Evolutionary conservation across 2,113 vertebrate species (phyloP).

Genomic region (Rostratula benghalensis): DNA sequence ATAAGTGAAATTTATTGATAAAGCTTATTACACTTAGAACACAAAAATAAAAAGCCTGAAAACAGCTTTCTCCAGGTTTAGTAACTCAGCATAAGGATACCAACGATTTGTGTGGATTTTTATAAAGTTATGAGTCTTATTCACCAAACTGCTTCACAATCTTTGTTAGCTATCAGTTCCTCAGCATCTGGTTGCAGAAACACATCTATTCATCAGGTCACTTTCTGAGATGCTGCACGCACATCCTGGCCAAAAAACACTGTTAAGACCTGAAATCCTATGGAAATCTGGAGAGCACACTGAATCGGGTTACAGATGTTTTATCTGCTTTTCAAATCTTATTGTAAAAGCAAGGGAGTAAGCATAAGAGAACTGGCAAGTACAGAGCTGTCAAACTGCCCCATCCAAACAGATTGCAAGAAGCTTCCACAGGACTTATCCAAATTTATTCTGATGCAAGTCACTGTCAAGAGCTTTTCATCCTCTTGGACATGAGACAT

Average conservation of each 20-base stretch:
- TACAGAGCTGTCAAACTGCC: not conserved
- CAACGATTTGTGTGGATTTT: not conserved
- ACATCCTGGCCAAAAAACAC: not conserved
- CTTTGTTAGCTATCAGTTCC: not conserved
- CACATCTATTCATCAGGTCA: not conserved
- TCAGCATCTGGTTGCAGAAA: not conserved
- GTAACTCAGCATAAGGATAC: not conserved
- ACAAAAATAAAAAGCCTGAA: not conserved
- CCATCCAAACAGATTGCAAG: not conserved
- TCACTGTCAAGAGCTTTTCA: not conserved
- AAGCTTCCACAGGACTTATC: not conserved
- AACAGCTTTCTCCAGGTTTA: not conserved
- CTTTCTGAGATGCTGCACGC: not conserved
- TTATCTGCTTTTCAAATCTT: not conserved
- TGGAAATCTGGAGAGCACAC: not conserved
- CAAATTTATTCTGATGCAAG: not conserved
- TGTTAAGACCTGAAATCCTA: not conserved
- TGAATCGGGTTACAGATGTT: not conserved
- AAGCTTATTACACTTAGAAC: not conserved
- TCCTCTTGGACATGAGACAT: not conserved
- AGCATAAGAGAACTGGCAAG: not conserved
- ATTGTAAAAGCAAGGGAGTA: not conserved
- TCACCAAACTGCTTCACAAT: not conserved
- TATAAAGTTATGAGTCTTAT: not conserved
- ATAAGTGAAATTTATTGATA: not conserved